phyloP scores from a whole-genome alignment of 2,888 invertebrate genomes.

The Trachelus tabidus region DNA sequence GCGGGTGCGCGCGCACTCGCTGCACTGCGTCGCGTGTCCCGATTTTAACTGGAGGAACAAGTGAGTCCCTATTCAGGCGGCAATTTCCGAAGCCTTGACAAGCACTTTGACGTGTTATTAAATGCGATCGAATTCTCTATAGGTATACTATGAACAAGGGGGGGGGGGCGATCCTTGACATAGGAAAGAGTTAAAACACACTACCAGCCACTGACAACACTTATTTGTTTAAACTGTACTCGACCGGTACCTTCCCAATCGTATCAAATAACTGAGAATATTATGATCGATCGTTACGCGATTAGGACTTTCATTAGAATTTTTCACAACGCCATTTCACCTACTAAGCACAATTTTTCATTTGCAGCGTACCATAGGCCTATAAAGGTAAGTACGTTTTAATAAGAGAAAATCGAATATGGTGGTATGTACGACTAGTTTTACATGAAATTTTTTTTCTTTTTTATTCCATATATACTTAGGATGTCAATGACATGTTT shows the following conservation, averaged over 20 bases:
- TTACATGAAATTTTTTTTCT: neutral
- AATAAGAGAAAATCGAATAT: neutral
- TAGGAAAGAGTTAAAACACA: neutral
- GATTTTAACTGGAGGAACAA: constrained; percentile 14
- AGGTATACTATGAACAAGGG: neutral
- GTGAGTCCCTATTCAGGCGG: constrained; percentile 8
- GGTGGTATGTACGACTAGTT: neutral
- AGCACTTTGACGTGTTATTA: constrained; percentile 8
- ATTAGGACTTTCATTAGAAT: neutral
- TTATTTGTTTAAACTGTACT: constrained; percentile 19
- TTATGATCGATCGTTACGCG: constrained; percentile 27
- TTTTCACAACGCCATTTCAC: neutral
- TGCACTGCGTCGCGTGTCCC: neutral
- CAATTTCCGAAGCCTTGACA: neutral
- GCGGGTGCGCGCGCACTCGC: neutral
- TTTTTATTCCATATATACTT: neutral
- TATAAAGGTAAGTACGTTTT: neutral
- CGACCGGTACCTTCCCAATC: constrained; percentile 1
- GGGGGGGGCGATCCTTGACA: neutral
- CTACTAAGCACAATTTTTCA: neutral
- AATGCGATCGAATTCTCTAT: neutral
- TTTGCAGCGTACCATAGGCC: neutral
- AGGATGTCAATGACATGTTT: neutral
- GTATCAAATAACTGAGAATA: constrained; percentile 20
- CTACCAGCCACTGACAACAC: neutral